Evolutionary conservation across 2,797 vertebrate species (phyloP).

Genomic region (Hapalemur alaotrensis): DNA sequence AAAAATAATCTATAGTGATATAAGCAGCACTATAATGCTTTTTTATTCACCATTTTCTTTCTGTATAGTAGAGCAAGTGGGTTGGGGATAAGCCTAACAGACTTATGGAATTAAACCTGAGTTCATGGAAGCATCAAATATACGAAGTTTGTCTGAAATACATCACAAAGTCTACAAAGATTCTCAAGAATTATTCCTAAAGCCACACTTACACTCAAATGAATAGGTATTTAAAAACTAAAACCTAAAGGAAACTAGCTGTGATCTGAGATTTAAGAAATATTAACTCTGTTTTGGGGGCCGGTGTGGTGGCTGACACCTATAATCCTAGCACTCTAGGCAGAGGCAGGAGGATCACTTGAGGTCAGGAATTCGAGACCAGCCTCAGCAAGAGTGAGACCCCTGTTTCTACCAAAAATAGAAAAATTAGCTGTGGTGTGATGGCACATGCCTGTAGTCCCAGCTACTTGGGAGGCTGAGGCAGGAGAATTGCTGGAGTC

Average conservation of each 20-base stretch:
- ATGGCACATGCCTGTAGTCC: no score
- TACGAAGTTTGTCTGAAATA: constrained; percentile 16
- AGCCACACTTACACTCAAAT: not conserved
- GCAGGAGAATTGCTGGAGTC: no score
- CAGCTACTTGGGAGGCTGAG: no score
- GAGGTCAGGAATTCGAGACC: no score
- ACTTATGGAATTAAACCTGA: not conserved
- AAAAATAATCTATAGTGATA: not conserved
- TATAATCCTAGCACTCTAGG: no score
- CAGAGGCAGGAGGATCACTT: no score
- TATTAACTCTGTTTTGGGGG: not conserved
- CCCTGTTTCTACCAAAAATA: no score
- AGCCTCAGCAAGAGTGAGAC: no score
- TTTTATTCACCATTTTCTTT: not conserved
- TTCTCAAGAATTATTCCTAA: constrained; percentile 22
- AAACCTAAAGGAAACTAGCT: not conserved
- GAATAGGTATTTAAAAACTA: not conserved
- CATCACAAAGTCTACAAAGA: constrained; percentile 11
- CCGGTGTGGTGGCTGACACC: no score
- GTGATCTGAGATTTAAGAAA: not conserved
- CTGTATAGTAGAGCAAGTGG: not conserved
- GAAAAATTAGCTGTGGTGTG: no score
- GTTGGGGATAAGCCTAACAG: not conserved
- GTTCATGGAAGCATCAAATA: constrained; percentile 6
- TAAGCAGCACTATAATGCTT: not conserved